A percentile compares a stretch with the other conserved stretches of the same genome.
phyloP scores from a whole-genome alignment of 2,888 invertebrate genomes.

The Harpalus rufipes region DNA sequence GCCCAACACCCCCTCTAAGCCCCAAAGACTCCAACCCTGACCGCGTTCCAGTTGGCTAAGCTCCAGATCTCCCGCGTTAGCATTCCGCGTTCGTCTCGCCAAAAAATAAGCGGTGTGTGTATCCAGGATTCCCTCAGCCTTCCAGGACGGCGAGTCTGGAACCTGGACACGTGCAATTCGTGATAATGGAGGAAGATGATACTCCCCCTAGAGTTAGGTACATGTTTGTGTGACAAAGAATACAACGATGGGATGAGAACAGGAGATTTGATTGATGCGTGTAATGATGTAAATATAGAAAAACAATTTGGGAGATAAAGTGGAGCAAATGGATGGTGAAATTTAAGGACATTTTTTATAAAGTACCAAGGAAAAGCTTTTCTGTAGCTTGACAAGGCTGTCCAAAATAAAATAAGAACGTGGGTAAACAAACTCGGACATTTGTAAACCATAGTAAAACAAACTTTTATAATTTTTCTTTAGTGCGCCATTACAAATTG shows the following conservation, averaged over 20 bases:
- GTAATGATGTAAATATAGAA: constrained; percentile 27
- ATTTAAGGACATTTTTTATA: neutral
- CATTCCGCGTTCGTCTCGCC: neutral
- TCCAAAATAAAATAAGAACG: no score
- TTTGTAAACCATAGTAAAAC: no score
- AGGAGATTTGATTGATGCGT: constrained; percentile 2
- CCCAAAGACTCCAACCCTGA: neutral
- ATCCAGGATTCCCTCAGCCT: neutral
- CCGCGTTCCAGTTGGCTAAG: neutral
- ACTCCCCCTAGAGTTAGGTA: neutral
- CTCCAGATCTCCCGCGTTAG: neutral
- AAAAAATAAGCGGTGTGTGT: neutral
- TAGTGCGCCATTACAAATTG: no score
- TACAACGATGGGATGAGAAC: neutral
- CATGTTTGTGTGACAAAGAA: neutral
- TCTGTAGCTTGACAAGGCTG: no score
- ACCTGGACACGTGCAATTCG: neutral
- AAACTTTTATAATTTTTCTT: no score
- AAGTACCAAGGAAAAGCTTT: neutral
- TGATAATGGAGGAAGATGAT: constrained; percentile 25
- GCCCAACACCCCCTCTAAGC: neutral
- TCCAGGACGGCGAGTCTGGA: neutral
- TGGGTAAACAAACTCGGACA: no score
- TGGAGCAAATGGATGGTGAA: neutral
- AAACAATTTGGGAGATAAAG: constrained; percentile 17